Evolutionary conservation across 1,140 invertebrate species (phyloP).

Genomic region (Elymnias hypermnestra): DNA sequence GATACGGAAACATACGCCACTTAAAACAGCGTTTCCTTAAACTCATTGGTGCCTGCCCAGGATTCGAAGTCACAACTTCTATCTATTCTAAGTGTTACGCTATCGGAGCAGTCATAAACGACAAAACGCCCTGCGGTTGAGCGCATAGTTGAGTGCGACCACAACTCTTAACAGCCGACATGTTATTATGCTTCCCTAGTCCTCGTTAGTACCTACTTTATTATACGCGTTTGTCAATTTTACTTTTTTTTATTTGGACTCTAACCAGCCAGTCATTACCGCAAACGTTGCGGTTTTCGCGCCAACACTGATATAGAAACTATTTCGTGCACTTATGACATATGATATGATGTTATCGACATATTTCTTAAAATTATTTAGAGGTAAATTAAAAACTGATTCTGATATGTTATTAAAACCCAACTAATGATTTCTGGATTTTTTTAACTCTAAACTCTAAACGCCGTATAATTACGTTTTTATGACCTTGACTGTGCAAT

Average conservation of each 20-base stretch:
- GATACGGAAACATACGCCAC: too few relatives aligned
- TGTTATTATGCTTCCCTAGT: conserved; percentile 30
- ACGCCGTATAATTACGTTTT: too few relatives aligned
- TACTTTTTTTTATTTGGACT: conserved; percentile 28
- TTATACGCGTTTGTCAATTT: conserved; percentile 42
- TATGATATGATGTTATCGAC: too few relatives aligned
- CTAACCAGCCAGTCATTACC: conserved; percentile 34
- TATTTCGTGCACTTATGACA: too few relatives aligned
- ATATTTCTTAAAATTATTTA: too few relatives aligned
- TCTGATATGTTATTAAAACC: too few relatives aligned
- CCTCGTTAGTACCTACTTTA: conserved; percentile 52
- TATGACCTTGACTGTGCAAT: too few relatives aligned
- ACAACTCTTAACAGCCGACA: conserved; percentile 27
- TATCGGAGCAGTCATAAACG: too few relatives aligned
- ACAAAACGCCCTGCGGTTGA: conserved; percentile 31
- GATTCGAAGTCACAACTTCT: conserved; percentile 14
- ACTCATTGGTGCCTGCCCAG: background rate
- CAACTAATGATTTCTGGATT: too few relatives aligned
- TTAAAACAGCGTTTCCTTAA: too few relatives aligned
- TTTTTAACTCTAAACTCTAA: too few relatives aligned
- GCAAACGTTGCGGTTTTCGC: conserved; percentile 22
- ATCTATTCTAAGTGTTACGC: conserved; percentile 31
- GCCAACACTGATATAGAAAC: conserved; percentile 12
- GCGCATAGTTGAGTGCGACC: conserved; percentile 23
- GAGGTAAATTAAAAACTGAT: too few relatives aligned